Base-by-base conservation (phyloP, 2,797 vertebrate species). In the Mus minutoides region DNA sequence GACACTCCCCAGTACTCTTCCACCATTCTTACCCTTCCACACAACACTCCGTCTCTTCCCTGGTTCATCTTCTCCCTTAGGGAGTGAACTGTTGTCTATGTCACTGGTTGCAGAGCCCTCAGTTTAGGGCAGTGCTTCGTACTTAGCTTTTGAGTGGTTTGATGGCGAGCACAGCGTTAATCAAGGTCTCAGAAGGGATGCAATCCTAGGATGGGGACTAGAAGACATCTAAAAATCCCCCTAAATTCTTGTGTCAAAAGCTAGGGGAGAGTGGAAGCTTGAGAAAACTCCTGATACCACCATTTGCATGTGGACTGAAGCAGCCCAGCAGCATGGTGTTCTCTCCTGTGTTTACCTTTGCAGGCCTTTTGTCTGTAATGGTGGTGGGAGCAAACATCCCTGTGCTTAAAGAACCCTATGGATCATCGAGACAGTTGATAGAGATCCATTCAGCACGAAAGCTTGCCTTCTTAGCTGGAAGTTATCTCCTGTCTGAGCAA, bases 311-410 rank as follows among this genome's bases (percentile, higher is more conserved):
- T 49, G 31, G 56, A 85, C 73, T 75, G 46, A 87, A 90, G 34
- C 69, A 77, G 79, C 92, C 95, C 89, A 93, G 11, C 88, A 79
- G 13, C n/a, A 60, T 26, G 5, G 11, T 71, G 86, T 71, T 79
- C 82, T 62, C 83, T 76, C 71, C 22, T 1, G 34, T 24, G 67
- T 82, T 91, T 90, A 82, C 56, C 67, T 82, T 94, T 85, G 83
- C 85, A 89, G 94, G 24, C 49, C 26, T 80, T 96, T 84, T 62
- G 79, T 95, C 92, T 94, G 40, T 94, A 84, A 90, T 49, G 79
- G 29, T 52, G 17, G 62, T 37, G 37, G 49, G 73, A 73, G 69
- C 73, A 77, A 76, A n/a, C 52, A 19, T 90, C 34, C 22, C 62
- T 52, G 1, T 78, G 29, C 88, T 94, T 94, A 91, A 92, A 40